phyloP scores from a whole-genome alignment of 1,140 invertebrate species.

The Solen grandis region DNA sequence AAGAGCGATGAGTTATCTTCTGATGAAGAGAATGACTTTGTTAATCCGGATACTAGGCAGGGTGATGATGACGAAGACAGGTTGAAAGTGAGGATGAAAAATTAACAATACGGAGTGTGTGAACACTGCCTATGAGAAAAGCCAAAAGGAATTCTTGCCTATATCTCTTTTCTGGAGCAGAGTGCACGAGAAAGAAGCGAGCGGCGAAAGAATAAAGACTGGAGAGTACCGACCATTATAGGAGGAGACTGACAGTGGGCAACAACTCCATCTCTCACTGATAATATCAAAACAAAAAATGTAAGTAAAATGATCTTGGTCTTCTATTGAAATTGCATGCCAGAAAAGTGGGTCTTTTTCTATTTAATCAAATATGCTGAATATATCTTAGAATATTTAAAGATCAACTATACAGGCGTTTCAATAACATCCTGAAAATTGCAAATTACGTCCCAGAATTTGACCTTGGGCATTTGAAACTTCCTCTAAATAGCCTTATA shows the following conservation, averaged over 20 bases:
- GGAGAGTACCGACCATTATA: slow-evolving; percentile 23
- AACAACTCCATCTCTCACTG: slow-evolving; percentile 32
- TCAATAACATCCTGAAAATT: too few species aligned
- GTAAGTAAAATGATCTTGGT: slow-evolving; percentile 45
- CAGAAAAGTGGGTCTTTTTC: too few species aligned
- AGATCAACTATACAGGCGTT: too few species aligned
- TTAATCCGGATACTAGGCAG: slow-evolving; percentile 21
- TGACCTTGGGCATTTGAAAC: too few species aligned
- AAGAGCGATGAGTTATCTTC: slow-evolving; percentile 46
- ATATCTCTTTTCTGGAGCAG: slow-evolving; percentile 50
- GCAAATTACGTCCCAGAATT: too few species aligned
- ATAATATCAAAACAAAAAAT: slow-evolving; percentile 40
- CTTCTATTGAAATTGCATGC: too few species aligned
- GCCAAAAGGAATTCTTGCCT: slow-evolving; percentile 50
- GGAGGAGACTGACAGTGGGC: slow-evolving; percentile 42
- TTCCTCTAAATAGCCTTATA: too few species aligned
- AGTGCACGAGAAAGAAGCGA: slow-evolving; percentile 48
- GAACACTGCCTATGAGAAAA: slow-evolving; percentile 47
- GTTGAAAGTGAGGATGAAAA: slow-evolving; percentile 36
- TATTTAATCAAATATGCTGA: too few species aligned
- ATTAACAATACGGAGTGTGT: slow-evolving; percentile 49
- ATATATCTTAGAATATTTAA: too few species aligned
- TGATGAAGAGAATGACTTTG: slow-evolving; percentile 49
- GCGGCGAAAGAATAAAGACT: slow-evolving; percentile 30
- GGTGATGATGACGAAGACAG: not conserved